Conservation (phyloP, 2,888 invertebrate genomes). For the Pachycephus smyrnensis region DNA sequence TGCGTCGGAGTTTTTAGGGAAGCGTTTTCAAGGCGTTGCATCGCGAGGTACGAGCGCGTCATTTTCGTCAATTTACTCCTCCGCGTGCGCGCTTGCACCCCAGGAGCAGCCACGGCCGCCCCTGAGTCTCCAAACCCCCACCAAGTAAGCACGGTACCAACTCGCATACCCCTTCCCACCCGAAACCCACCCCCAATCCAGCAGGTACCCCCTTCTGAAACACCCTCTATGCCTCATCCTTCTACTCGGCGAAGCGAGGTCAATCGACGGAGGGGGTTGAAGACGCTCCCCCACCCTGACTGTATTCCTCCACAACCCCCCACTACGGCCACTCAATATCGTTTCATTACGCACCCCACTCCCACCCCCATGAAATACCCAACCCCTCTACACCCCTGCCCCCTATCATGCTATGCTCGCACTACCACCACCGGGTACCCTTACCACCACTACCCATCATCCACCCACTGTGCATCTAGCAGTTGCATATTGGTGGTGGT, state of each 20-base stretch:
- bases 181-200: constrained; percentile 34
- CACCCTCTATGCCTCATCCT: constrained; percentile 21
- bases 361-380: constrained; percentile 26
- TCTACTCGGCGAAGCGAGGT: constrained; percentile 61
- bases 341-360: constrained; percentile 64
- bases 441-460: background rate
- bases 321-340: constrained; percentile 59
- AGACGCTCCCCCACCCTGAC: constrained; percentile 46
- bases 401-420: constrained; percentile 59
- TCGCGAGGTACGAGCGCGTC: constrained; percentile 42
- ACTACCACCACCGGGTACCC: background rate
- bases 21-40: constrained; percentile 33
- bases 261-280: constrained; percentile 62
- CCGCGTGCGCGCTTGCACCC: constrained; percentile 18
- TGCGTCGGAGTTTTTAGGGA: constrained; percentile 32
- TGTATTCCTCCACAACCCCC: constrained; percentile 23
- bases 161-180: constrained; percentile 26
- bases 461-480: constrained; percentile 21
- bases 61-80: constrained; percentile 63
- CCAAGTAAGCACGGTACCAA: background rate
- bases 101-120: background rate
- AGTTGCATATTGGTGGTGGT: background rate
- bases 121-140: background rate
- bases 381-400: constrained; percentile 18
- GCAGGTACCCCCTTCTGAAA: constrained; percentile 27